These are phyloP conservation scores for Ondatra zibethicus DNA, from an alignment of 2,113 vertebrate genomes.

Conservation along the genomic window DNA sequence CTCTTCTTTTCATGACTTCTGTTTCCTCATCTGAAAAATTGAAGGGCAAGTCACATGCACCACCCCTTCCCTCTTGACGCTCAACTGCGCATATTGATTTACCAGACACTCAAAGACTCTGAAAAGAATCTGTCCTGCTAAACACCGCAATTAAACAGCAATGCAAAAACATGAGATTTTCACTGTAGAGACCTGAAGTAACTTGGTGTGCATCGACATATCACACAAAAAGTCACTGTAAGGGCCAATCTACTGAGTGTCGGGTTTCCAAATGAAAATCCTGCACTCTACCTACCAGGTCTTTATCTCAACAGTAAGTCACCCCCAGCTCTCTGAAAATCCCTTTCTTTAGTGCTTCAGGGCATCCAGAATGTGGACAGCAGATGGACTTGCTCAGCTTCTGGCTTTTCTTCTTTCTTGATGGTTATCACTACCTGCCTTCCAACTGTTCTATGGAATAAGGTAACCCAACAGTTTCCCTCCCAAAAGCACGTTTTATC, in stretches of 20 bases:
- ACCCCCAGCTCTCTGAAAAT: slow-evolving; percentile 22
- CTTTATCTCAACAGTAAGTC: slow-evolving; percentile 31
- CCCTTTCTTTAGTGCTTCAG: background rate
- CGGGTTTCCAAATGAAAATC: slow-evolving; percentile 34
- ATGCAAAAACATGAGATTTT: slow-evolving; percentile 16
- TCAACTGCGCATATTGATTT: background rate
- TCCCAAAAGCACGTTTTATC: background rate
- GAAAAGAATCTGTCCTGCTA: slow-evolving; percentile 9
- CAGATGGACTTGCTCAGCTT: background rate
- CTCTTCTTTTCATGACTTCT: background rate
- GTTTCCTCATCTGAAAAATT: slow-evolving; percentile 41
- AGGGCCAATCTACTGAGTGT: slow-evolving; percentile 34
- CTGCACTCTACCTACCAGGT: background rate
- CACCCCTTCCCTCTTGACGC: background rate
- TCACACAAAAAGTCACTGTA: slow-evolving; percentile 38
- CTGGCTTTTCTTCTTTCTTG: background rate
- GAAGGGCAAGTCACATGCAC: background rate
- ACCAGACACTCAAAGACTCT: slow-evolving; percentile 34
- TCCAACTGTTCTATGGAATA: slow-evolving; percentile 9
- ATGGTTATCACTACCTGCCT: slow-evolving; percentile 37
- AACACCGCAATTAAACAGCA: slow-evolving; percentile 5
- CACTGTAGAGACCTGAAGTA: slow-evolving; percentile 31
- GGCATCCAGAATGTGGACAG: background rate
- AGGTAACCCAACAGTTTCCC: background rate
- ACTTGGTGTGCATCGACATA: slow-evolving; percentile 39